Evolutionary conservation across 2,113 vertebrate species (phyloP), one percentile per base, ranked within the genome.

Genomic region (Pteropus alecto): DNA sequence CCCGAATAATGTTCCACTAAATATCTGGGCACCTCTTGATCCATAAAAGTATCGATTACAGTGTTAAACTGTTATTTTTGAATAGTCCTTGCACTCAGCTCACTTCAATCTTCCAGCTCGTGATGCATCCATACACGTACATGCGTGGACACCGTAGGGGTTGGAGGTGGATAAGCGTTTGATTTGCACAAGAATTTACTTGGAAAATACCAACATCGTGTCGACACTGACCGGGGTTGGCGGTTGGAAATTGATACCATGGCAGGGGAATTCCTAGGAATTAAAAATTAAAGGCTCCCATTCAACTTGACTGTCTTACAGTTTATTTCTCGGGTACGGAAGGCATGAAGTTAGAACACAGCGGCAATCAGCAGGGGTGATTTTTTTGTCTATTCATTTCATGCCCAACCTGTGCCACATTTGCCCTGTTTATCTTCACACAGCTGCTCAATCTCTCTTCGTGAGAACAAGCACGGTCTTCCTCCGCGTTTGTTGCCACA

Each of bases 121-220:
- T 43, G 12, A 15, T 38, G 9, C 41, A 7, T 19, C 7, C 13
- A 0, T 30, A 30, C 35, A 51, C 16, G 2, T 43, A 1, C 0
- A 14, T 12, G 12, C 7, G 14, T 46, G 30, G 11, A 16, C 19
- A 78, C 51, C 0, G 1, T 21, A 35, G 19, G 7, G 21, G 30
- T 46, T 79, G 38, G 5, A 13, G 18, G 33, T 0, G 0, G 26
- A 56, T 46, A 21, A n/a, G 2, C 11, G 22, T 95, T 78, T 6
- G 61, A n/a, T 78, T 24, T 60, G 48, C 0, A 18, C 13, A 33
- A 14, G 21, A 71, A 28, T 67, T 78, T 48, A 43, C 51, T 8
- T 12, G 21, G 8, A 28, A 79, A 81, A 33, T 4, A 14, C 14
- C 1, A 0, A 19, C 22, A 1, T 19, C 26, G 7, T 6, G 1